Evolutionary conservation across 64 coral and sea anemone genomes (phyloP), one percentile per base, ranked within the genome.

Genomic region (Pocillopora verrucosa): DNA sequence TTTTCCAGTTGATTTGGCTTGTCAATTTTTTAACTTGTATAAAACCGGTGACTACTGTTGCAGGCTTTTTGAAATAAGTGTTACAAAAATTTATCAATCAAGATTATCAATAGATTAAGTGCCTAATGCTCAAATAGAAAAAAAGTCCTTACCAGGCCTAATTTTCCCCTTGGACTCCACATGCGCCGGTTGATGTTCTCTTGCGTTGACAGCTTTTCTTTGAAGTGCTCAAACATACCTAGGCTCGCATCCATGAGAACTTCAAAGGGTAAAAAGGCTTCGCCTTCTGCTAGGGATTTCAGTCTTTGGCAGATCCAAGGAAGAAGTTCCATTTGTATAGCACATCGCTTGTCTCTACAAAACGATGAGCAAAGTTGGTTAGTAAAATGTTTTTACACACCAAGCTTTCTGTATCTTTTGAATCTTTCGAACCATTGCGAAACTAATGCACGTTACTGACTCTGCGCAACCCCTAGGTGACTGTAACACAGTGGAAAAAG

Each of bases 271-370:
- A 85, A 14, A 65, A 77, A 81, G 4, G 80, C 24, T 4, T 84
- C 62, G 34, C 25, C 61, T 5, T 65, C 34, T 30, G 80, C 59
- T 19, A 91, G 56, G 58, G 59, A 75, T 65, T 76, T 80, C 57
- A 91, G 57, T 62, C 73, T 59, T 56, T 65, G 41, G 41, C 89
- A 91, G 13, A 85, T 56, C 89, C 80, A 84, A 10, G 89, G 80
- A 9, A 82, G 72, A 9, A 91, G 37, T 41, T 84, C 67, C 1
- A 45, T 11, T 25, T 62, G 41, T 10, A 20, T 56, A 0, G 59
- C 80, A 26, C 65, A 37, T 58, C 57, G 64, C 24, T 41, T 82
- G 1, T 82, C 88, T 90, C 88, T 90, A 34, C 12, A 73, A 72
- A 73, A 64, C 30, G 5, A 77, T 51, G 41, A 30, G 70, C 70